Evolutionary conservation across 2,888 invertebrate species (phyloP).

Genomic region (Incurvaria masculella): DNA sequence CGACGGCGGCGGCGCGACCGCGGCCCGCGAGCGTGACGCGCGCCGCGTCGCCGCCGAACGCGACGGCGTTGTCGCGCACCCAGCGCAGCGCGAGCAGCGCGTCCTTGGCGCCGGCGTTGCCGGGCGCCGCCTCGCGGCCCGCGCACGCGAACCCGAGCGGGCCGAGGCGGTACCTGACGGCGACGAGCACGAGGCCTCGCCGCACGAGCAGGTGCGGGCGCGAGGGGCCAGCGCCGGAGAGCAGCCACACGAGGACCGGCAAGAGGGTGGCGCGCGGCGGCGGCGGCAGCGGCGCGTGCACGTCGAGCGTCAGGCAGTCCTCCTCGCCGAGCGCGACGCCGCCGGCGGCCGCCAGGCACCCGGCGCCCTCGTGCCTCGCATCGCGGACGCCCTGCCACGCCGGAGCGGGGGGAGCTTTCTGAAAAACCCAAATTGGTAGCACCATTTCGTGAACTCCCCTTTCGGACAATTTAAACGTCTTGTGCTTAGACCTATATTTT

Average conservation of each 20-base stretch:
- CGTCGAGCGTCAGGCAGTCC: conserved; percentile 64
- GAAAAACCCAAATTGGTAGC: conserved; percentile 10
- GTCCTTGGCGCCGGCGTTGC: conserved; percentile 42
- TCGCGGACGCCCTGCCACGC: conserved; percentile 32
- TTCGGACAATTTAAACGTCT: no score
- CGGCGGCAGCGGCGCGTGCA: conserved; percentile 53
- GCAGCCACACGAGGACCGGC: conserved; percentile 42
- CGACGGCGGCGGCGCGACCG: conserved; percentile 40
- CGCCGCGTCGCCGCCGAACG: conserved; percentile 39
- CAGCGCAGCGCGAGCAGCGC: conserved; percentile 36
- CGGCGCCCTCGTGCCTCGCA: conserved; percentile 18
- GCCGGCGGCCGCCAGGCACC: conserved; percentile 25
- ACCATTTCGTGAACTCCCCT: not conserved
- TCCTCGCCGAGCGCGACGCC: conserved; percentile 31
- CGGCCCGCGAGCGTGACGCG: conserved; percentile 38
- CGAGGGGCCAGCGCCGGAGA: conserved; percentile 27
- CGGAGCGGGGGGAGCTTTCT: conserved; percentile 38
- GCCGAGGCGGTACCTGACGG: conserved; percentile 39
- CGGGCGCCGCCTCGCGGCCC: conserved; percentile 32
- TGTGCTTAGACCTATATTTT: no score
- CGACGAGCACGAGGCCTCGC: conserved; percentile 32
- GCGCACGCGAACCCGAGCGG: conserved; percentile 38
- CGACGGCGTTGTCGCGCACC: conserved; percentile 43
- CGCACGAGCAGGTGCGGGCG: conserved; percentile 30
- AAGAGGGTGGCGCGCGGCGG: conserved; percentile 26